These are phyloP conservation scores for Synanthedon vespiformis DNA, from an alignment of 2,888 invertebrate species.

Conservation along the genomic window DNA sequence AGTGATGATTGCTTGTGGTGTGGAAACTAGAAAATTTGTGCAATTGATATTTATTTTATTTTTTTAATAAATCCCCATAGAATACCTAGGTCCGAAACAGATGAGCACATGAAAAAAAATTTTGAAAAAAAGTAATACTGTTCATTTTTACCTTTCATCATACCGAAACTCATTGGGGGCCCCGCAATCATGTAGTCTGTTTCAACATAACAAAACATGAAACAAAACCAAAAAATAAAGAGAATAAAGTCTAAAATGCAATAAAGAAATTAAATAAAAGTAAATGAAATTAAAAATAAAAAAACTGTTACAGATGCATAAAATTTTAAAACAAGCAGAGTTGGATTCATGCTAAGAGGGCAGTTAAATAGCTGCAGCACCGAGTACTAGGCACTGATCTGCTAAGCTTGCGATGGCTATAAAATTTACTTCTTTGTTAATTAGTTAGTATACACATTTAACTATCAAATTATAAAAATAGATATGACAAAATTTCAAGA, in stretches of 20 bases:
- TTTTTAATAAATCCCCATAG: conserved; percentile 43
- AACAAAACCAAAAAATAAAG: conserved; percentile 76
- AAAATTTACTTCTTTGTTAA: conserved; percentile 30
- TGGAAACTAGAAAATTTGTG: conserved; percentile 44
- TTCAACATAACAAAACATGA: conserved; percentile 78
- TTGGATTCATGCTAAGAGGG: conserved; percentile 53
- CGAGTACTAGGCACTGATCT: conserved; percentile 29
- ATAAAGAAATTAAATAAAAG: conserved; percentile 25
- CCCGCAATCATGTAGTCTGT: conserved; percentile 80
- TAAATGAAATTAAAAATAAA: conserved; percentile 28
- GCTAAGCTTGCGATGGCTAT: conserved; percentile 51
- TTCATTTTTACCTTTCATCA: conserved; percentile 83
- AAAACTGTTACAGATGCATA: conserved; percentile 44
- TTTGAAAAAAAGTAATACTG: conserved; percentile 51
- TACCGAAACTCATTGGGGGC: conserved; percentile 87
- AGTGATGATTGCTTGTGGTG: conserved; percentile 43
- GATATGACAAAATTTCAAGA: too few species aligned
- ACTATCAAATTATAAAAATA: not conserved
- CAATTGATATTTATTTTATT: conserved; percentile 19
- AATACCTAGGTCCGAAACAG: conserved; percentile 53
- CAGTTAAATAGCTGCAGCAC: conserved; percentile 51
- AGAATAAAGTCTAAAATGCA: conserved; percentile 73
- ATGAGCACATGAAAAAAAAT: conserved; percentile 48
- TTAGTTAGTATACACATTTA: conserved; percentile 54
- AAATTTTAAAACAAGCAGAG: conserved; percentile 39